Conservation (phyloP, 2,797 vertebrate species). For the Saxicola maurus region DNA sequence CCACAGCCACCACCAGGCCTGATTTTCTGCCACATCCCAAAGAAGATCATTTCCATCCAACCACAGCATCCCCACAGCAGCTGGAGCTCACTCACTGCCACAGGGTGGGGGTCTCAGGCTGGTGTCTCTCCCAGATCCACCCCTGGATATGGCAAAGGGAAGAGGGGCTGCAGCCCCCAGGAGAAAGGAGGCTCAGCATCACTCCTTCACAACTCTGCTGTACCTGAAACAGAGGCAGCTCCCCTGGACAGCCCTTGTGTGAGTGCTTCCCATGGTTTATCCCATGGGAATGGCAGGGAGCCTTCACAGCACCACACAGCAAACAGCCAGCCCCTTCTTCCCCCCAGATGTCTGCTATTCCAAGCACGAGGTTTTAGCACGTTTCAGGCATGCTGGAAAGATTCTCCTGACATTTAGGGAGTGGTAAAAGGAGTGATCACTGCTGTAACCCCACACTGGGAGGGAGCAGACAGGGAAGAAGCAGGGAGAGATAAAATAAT, state of each 20-base stretch:
- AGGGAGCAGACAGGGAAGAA: neutral
- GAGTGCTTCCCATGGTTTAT: neutral
- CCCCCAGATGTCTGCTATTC: neutral
- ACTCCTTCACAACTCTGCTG: neutral
- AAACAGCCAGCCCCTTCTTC: neutral
- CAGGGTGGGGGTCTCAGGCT: neutral
- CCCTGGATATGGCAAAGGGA: neutral
- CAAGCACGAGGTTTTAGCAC: neutral
- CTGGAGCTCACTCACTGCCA: neutral
- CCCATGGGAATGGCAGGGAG: neutral
- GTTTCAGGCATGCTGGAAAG: neutral
- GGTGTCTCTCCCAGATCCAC: neutral
- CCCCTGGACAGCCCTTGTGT: too few species aligned
- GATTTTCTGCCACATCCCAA: neutral
- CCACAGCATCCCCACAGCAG: neutral
- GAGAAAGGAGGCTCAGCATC: neutral
- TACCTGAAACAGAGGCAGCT: neutral
- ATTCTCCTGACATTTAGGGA: neutral
- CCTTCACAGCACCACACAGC: neutral
- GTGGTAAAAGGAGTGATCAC: neutral
- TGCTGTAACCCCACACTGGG: neutral
- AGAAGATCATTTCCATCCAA: neutral
- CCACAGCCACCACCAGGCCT: rapidly evolving
- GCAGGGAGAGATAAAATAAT: neutral
- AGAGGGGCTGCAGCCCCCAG: neutral